Base-by-base conservation (phyloP, 37 sponge, comb jelly and placozoan genomes). In the Aphrocallistes beatrix region DNA sequence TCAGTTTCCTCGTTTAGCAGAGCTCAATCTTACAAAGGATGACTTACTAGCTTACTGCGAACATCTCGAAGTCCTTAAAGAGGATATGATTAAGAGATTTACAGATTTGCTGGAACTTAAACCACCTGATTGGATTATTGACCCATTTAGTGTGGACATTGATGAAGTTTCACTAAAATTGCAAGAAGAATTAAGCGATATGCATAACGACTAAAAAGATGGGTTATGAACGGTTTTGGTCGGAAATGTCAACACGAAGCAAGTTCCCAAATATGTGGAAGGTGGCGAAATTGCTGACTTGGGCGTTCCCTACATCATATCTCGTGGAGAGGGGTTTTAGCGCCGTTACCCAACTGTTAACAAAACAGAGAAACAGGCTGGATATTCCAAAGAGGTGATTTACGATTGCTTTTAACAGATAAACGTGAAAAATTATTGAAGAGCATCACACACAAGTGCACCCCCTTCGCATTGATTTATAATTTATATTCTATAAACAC, bases 11-110 rank as follows among this genome's bases (percentile, higher is more conserved):
- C 25, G 75, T 60, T 60, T 60, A 60, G 32, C 75, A 60, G 75
- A 60, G 75, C 75, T 60, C 75, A 60, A 60, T 19, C 75, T 60
- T 28, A 60, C 75, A 60, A 30, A 60, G 10, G 75, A 60, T 60
- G 75, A 60, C 75, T 60, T 60, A 60, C 75, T 60, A 60, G 75
- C 75, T 25, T 60, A 60, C 75, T 60, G 75, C 75, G 75, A 60
- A 32, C 75, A 60, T 60, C 75, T 60, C 75, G 75, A 60, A 60
- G 75, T 60, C 75, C 75, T 21, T 60, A 60, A 28, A 60, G 75
- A 60, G 75, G 75, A 60, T 60, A 60, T 60, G 75, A 60, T 60
- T 60, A 60, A 60, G 34, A 60, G 32, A 60, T 60, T 60, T 60
- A 60, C 75, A 60, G 75, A 60, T 60, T 60, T 60, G 75, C 75